Percentiles rank a stretch among this genome's conserved stretches.
phyloP scores from a whole-genome alignment of 2,113 vertebrate genomes.

The Paradisaea rubra region DNA sequence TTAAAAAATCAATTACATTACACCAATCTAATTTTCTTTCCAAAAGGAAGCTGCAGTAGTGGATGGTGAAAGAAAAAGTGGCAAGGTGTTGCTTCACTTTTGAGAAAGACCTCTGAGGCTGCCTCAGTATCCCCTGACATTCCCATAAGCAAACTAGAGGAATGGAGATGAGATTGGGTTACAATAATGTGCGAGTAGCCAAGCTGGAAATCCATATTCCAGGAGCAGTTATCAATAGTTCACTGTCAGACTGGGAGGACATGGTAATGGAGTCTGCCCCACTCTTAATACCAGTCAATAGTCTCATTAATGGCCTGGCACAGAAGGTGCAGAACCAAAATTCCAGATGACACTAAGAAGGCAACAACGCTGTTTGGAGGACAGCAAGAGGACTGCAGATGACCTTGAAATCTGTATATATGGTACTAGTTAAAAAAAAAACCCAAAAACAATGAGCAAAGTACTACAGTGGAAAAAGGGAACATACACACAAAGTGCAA shows the following conservation, averaged over 20 bases:
- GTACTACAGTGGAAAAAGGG: background rate
- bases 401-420: background rate
- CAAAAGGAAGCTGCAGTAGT: background rate
- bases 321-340: background rate
- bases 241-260: background rate
- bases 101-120: background rate
- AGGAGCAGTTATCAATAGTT: constrained; percentile 26
- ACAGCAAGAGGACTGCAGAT: background rate
- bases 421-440: background rate
- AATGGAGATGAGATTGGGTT: background rate
- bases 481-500: background rate
- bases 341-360: background rate
- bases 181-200: background rate
- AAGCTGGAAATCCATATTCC: constrained; percentile 33
- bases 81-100: background rate
- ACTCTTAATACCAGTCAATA: constrained; percentile 15
- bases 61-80: background rate
- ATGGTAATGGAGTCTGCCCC: background rate
- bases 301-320: background rate
- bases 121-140: background rate
- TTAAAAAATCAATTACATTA: background rate
- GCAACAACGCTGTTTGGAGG: background rate
- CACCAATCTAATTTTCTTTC: background rate
- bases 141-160: background rate
- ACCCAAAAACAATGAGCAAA: background rate